Percentiles rank a stretch among this genome's conserved stretches.
Conservation (phyloP, 2,797 vertebrate species). For the Gadopsis bispinosus region DNA sequence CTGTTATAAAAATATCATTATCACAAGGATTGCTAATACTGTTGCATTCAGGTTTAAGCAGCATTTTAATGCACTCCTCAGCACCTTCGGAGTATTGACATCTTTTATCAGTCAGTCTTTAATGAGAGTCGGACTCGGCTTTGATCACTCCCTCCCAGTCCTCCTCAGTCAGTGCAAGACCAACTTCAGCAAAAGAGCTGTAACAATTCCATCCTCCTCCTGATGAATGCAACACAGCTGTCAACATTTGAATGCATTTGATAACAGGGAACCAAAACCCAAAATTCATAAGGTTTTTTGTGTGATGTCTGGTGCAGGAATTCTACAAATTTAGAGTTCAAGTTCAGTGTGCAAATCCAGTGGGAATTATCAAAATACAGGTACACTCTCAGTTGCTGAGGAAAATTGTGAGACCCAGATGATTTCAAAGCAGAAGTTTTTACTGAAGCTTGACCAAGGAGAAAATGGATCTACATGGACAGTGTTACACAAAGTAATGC, state of each 20-base stretch:
- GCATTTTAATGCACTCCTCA: not conserved
- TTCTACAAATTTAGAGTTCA: too few species aligned
- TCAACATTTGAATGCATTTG: not conserved
- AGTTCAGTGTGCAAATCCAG: too few species aligned
- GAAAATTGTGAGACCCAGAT: too few species aligned
- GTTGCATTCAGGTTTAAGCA: too few species aligned
- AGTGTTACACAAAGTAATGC: too few species aligned
- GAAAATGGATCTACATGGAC: too few species aligned
- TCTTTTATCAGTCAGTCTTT: not conserved
- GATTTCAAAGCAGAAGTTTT: too few species aligned
- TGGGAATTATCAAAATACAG: too few species aligned
- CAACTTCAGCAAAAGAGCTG: not conserved
- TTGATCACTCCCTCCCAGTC: constrained; percentile 1
- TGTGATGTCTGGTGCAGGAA: not conserved
- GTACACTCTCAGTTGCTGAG: too few species aligned
- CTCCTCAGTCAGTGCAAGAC: not conserved
- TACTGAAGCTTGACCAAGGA: too few species aligned
- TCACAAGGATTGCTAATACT: too few species aligned
- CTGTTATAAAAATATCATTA: too few species aligned
- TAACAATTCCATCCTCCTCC: not conserved
- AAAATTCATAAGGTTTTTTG: not conserved
- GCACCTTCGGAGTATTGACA: not conserved
- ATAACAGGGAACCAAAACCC: not conserved
- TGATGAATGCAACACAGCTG: not conserved
- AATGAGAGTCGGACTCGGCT: constrained; percentile 5